These are phyloP conservation scores for Anastrepha obliqua DNA, from an alignment of 1,140 invertebrate species.

Conservation along the genomic window DNA sequence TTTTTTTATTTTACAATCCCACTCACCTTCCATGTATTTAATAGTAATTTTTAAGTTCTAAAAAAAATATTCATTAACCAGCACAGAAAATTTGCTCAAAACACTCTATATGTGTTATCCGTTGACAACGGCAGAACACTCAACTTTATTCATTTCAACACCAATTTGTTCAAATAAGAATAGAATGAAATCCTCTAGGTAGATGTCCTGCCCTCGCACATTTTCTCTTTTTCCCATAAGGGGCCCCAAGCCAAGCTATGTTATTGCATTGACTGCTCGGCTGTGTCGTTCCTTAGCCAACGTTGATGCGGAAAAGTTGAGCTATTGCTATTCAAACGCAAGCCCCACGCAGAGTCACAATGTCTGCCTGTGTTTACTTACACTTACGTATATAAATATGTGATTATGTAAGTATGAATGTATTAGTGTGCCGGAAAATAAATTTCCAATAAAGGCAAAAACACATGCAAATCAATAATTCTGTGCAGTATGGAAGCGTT, in stretches of 20 bases:
- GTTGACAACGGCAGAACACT: no score
- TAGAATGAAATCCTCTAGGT: neutral
- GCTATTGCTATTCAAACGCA: neutral
- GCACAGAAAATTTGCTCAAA: no score
- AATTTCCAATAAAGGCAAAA: neutral
- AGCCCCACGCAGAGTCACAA: neutral
- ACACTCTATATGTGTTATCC: no score
- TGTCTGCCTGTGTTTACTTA: neutral
- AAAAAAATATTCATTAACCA: no score
- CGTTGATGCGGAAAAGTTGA: neutral
- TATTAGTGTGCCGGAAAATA: neutral
- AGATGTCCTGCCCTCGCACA: neutral
- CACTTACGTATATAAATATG: neutral
- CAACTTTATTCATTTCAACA: no score
- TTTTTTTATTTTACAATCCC: no score
- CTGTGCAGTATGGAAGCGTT: slow-evolving; percentile 2
- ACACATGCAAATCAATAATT: slow-evolving; percentile 17
- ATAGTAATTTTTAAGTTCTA: no score
- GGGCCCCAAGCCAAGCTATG: no score
- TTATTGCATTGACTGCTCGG: neutral
- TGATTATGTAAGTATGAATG: slow-evolving; percentile 1
- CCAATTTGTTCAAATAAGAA: no score
- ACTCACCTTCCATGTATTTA: no score
- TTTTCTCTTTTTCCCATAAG: neutral
- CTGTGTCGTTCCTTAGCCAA: neutral